Evolutionary conservation across 30 jellyfish, hydroid and myxozoan genomes (phyloP).

Genomic region (Rhopilema esculentum): DNA sequence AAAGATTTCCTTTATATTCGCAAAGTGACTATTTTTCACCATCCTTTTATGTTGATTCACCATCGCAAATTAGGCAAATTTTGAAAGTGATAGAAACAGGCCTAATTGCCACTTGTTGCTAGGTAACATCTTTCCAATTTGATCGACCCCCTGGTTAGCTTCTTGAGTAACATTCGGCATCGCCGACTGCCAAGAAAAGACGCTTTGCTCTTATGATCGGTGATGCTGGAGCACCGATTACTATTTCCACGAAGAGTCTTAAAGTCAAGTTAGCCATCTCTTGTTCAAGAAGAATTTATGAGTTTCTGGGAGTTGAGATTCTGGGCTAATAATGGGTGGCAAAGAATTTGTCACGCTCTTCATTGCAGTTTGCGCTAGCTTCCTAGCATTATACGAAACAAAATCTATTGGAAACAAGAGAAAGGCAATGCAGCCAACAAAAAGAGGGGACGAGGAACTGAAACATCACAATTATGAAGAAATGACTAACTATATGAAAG

Average conservation of each 20-base stretch:
- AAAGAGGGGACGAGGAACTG: slow-evolving; percentile 38
- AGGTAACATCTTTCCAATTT: not conserved
- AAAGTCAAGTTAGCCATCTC: not conserved
- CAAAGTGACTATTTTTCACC: not conserved
- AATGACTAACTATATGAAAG: slow-evolving; percentile 73
- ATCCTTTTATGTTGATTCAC: not conserved
- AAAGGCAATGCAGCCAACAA: slow-evolving; percentile 9
- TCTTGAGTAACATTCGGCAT: slow-evolving; percentile 21
- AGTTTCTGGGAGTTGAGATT: not conserved
- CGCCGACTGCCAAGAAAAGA: slow-evolving; percentile 1
- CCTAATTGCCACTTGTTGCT: not conserved
- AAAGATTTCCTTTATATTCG: not conserved
- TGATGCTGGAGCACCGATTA: slow-evolving; percentile 15
- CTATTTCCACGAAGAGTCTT: not conserved
- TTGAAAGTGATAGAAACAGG: not conserved
- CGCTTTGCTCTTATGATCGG: slow-evolving; percentile 50
- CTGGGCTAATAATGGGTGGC: not conserved
- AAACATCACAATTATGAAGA: slow-evolving; percentile 86
- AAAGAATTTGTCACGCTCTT: not conserved
- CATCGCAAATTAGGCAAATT: not conserved
- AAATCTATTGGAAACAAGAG: slow-evolving; percentile 25
- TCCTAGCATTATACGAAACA: not conserved
- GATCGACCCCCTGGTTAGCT: not conserved
- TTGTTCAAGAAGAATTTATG: not conserved
- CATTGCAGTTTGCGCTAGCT: not conserved